phyloP scores from a whole-genome alignment of 2,113 vertebrate genomes.

The Psittacara wagleri region DNA sequence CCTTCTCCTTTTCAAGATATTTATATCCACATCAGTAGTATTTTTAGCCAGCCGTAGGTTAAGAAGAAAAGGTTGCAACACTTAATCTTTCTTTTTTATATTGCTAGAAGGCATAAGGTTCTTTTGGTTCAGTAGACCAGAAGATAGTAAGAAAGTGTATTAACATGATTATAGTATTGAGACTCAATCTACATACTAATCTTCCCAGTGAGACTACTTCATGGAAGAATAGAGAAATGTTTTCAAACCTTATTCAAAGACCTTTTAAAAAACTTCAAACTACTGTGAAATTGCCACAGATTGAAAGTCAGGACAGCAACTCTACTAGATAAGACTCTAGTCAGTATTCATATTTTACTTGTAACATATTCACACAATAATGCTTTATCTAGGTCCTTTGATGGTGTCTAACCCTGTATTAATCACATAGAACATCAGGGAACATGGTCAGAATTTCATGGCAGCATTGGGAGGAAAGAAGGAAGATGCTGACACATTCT shows the following conservation, averaged over 20 bases:
- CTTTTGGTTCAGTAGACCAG: not conserved
- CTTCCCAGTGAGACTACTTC: not conserved
- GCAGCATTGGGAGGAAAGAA: not conserved
- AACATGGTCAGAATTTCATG: not conserved
- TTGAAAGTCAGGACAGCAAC: not conserved
- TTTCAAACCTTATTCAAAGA: not conserved
- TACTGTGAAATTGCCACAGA: not conserved
- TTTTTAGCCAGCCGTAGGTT: not conserved
- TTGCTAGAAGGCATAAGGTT: not conserved
- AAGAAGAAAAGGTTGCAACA: not conserved
- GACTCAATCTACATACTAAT: rapidly evolving
- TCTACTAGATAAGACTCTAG: not conserved
- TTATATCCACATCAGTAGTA: not conserved
- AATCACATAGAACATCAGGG: not conserved
- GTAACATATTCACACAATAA: not conserved
- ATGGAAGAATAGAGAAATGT: not conserved
- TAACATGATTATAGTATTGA: not conserved
- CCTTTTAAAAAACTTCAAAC: not conserved
- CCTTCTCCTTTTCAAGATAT: not conserved
- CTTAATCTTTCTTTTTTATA: not conserved
- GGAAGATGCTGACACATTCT: not conserved
- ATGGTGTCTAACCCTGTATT: not conserved
- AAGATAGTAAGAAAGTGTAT: not conserved
- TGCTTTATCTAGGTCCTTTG: not conserved
- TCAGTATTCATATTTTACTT: not conserved